phyloP scores from a whole-genome alignment of 2,888 invertebrate genomes.

The Agrochola lota region DNA sequence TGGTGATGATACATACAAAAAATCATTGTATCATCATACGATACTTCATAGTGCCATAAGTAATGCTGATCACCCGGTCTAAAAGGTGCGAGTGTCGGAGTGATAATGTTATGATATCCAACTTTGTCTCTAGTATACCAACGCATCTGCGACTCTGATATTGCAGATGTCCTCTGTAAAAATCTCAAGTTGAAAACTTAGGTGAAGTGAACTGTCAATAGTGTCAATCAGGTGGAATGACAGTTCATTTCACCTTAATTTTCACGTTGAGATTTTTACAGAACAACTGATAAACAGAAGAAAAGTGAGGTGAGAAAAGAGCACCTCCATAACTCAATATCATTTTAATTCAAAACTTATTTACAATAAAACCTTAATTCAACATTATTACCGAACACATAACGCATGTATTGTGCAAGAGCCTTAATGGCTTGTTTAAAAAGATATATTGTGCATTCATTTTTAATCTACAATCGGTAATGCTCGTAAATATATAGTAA shows the following conservation, averaged over 20 bases:
- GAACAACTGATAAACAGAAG: background rate
- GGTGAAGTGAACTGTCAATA: background rate
- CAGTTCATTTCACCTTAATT: background rate
- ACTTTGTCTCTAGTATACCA: too few species aligned
- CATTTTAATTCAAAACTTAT: background rate
- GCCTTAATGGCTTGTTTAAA: conserved; percentile 61
- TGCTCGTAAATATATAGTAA: conserved; percentile 65
- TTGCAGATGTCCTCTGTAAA: background rate
- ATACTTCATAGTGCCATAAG: background rate
- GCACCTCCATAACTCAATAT: background rate
- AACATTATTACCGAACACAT: conserved; percentile 2
- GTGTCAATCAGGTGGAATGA: background rate
- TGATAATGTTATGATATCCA: too few species aligned
- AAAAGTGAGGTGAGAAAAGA: background rate
- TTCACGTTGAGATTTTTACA: background rate
- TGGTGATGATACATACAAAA: background rate
- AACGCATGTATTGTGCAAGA: conserved; percentile 47
- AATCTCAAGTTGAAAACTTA: background rate
- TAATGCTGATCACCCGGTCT: background rate
- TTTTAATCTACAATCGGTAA: conserved; percentile 71
- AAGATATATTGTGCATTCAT: conserved; percentile 68
- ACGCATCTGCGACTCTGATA: too few species aligned
- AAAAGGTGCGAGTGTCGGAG: too few species aligned
- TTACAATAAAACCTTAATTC: conserved; percentile 1
- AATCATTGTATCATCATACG: background rate